Evolutionary conservation across 1,140 invertebrate species (phyloP).

Genomic region (Tetraneura akinire): DNA sequence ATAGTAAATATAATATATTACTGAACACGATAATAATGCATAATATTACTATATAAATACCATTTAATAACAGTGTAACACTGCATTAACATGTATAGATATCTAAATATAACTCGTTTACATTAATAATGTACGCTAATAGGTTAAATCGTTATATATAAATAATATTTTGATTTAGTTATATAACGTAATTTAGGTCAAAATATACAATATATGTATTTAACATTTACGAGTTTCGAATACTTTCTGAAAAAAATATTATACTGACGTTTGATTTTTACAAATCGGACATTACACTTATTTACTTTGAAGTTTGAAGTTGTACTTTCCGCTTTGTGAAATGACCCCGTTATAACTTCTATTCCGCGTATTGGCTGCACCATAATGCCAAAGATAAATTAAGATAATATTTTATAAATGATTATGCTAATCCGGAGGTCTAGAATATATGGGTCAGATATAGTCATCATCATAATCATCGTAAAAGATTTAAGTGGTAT

Average conservation of each 20-base stretch:
- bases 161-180: no score
- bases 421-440: neutral
- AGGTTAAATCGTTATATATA: no score
- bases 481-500: neutral
- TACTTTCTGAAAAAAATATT: neutral
- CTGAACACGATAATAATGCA: no score
- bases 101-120: no score
- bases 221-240: constrained; percentile 2
- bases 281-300: neutral
- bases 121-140: no score
- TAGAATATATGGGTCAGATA: constrained; percentile 22
- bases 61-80: no score
- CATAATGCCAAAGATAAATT: constrained; percentile 8
- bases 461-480: neutral
- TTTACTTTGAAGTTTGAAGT: neutral
- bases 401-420: neutral
- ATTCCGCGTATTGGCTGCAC: neutral
- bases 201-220: neutral
- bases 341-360: neutral
- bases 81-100: no score
- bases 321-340: neutral
- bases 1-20: no score
- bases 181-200: neutral
- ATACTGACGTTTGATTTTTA: neutral
- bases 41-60: no score